These are phyloP conservation scores for Cryptosula pallasiana DNA, from an alignment of 2,888 invertebrate genomes.

Conservation along the genomic window DNA sequence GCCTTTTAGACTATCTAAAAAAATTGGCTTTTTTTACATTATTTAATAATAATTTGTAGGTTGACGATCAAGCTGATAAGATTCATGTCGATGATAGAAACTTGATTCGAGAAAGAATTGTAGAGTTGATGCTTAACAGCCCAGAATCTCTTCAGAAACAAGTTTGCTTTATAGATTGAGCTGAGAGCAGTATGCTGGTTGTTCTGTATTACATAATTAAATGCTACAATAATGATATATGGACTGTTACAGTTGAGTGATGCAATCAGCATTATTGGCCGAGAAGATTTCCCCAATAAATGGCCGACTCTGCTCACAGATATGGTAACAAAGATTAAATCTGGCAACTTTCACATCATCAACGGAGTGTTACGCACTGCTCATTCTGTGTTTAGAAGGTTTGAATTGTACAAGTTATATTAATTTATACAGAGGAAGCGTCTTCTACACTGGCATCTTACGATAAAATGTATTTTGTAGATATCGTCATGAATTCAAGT, in stretches of 20 bases:
- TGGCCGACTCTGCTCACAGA: constrained; percentile 90
- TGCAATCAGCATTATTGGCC: constrained; percentile 92
- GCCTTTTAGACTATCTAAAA: too few relatives aligned
- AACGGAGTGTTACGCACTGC: constrained; percentile 91
- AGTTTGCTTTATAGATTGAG: constrained; percentile 36
- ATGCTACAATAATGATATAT: too few relatives aligned
- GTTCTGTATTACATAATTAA: not conserved
- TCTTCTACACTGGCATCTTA: too few relatives aligned
- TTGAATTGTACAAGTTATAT: too few relatives aligned
- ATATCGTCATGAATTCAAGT: constrained; percentile 92
- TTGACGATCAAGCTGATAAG: constrained; percentile 70
- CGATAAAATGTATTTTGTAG: constrained; percentile 34
- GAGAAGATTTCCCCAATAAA: constrained; percentile 89
- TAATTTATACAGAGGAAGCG: too few relatives aligned
- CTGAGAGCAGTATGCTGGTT: not conserved
- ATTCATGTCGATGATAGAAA: constrained; percentile 74
- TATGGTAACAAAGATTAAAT: constrained; percentile 81
- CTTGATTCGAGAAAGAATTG: constrained; percentile 77
- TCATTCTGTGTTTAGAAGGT: constrained; percentile 88
- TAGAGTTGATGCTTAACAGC: constrained; percentile 85
- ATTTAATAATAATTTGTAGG: constrained; percentile 50
- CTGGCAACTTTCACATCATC: constrained; percentile 86
- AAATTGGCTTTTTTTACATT: not conserved
- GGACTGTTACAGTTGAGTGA: constrained; percentile 65
- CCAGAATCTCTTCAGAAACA: constrained; percentile 87